Conservation (phyloP, 2,888 invertebrate genomes). For the Morinoia aosen region DNA sequence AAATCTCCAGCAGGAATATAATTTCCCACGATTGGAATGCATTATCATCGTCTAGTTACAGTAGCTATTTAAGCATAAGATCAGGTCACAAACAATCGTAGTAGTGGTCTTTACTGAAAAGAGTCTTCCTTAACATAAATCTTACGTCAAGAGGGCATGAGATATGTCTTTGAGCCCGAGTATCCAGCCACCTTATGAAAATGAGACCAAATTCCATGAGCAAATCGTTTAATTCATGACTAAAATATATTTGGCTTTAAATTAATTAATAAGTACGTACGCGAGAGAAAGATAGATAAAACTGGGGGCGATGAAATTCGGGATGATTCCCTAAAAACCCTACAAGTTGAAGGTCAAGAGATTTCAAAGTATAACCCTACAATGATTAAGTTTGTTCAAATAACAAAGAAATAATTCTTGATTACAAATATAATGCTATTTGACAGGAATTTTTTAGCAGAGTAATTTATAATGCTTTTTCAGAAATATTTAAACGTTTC, state of each 20-base stretch:
- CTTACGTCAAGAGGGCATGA: background rate
- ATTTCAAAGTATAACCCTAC: background rate
- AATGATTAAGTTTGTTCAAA: background rate
- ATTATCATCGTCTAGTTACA: background rate
- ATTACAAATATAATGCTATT: background rate
- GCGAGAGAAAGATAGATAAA: background rate
- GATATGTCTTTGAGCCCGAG: constrained; percentile 13
- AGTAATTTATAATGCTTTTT: background rate
- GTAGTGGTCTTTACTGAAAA: background rate
- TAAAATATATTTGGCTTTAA: constrained; percentile 39
- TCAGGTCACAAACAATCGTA: background rate
- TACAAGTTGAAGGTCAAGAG: background rate
- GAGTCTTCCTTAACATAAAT: background rate
- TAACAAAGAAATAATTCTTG: background rate
- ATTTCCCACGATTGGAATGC: background rate
- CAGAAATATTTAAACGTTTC: background rate
- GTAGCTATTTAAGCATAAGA: background rate
- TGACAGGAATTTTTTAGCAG: background rate
- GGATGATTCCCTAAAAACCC: too few species aligned
- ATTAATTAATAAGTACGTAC: background rate
- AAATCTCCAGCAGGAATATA: background rate
- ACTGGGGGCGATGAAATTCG: background rate
- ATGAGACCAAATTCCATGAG: constrained; percentile 32
- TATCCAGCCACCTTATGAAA: background rate
- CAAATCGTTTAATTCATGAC: background rate